Evolutionary conservation across 2,797 vertebrate genomes (phyloP).

Genomic region (Sphenopsis melanotis): DNA sequence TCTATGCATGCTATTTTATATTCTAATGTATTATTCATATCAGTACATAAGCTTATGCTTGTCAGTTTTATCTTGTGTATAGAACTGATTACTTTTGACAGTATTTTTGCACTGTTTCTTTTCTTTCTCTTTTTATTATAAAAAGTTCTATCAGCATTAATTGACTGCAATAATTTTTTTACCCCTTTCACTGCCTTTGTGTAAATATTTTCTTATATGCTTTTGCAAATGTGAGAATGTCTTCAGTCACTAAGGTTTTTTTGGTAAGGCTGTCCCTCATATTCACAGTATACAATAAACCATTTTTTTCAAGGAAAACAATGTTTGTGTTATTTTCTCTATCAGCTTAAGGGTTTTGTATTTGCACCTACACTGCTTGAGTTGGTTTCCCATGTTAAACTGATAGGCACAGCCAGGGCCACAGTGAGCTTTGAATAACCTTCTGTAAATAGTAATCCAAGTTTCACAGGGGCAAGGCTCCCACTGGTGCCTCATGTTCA

Average conservation of each 20-base stretch:
- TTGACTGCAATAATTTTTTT: constrained; percentile 68
- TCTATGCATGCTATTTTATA: constrained; percentile 88
- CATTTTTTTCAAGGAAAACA: constrained; percentile 58
- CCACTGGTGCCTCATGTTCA: neutral
- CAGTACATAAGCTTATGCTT: constrained; percentile 84
- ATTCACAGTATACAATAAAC: constrained; percentile 90
- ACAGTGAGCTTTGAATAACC: neutral
- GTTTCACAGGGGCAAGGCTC: neutral
- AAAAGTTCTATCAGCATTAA: constrained; percentile 71
- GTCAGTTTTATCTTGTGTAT: constrained; percentile 79
- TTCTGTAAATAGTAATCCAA: neutral
- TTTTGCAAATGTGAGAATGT: constrained; percentile 75
- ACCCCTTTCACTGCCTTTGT: constrained; percentile 66
- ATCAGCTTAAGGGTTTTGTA: neutral
- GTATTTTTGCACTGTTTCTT: constrained; percentile 87
- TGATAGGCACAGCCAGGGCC: neutral
- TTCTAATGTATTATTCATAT: constrained; percentile 81
- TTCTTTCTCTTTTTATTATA: constrained; percentile 76
- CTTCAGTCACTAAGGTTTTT: constrained; percentile 63
- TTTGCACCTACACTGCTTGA: neutral
- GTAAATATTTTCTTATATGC: constrained; percentile 85
- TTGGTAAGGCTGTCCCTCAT: constrained; percentile 79
- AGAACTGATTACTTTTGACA: constrained; percentile 83
- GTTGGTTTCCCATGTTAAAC: neutral
- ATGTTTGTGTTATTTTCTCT: neutral